Percentiles rank a stretch among this genome's conserved stretches.
These are phyloP conservation scores for Actenoides hombroni DNA, from an alignment of 2,113 vertebrate genomes.

Conservation along the genomic window DNA sequence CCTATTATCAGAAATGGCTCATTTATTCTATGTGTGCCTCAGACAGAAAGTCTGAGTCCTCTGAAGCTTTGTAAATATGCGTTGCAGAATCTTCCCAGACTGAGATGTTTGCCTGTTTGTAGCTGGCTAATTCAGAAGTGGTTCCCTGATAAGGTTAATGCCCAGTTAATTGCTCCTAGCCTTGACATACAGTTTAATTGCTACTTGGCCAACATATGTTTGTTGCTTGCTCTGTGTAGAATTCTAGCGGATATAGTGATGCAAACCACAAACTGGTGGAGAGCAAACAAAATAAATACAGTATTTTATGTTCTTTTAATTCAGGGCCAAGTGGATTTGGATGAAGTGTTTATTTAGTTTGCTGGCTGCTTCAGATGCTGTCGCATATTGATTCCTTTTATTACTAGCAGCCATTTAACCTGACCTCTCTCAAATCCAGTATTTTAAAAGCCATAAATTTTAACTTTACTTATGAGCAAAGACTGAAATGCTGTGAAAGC, in stretches of 20 bases:
- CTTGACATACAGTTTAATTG: slow-evolving; percentile 71
- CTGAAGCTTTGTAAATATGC: slow-evolving; percentile 60
- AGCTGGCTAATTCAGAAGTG: slow-evolving; percentile 60
- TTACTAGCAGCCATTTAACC: slow-evolving; percentile 79
- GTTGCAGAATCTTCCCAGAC: slow-evolving; percentile 39
- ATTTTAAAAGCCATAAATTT: slow-evolving; percentile 85
- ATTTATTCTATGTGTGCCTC: background rate
- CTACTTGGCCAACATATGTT: slow-evolving; percentile 68
- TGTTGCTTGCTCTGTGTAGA: slow-evolving; percentile 63
- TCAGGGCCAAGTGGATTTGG: slow-evolving; percentile 83
- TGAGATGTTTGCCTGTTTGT: slow-evolving; percentile 58
- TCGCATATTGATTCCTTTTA: slow-evolving; percentile 83
- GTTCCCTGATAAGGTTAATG: slow-evolving; percentile 73
- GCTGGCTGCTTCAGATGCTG: slow-evolving; percentile 77
- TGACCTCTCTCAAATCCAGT: slow-evolving; percentile 80
- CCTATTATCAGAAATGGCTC: slow-evolving; percentile 30
- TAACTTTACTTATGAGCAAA: slow-evolving; percentile 77
- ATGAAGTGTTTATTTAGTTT: slow-evolving; percentile 86
- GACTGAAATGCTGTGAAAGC: slow-evolving; percentile 77
- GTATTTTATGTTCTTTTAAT: slow-evolving; percentile 86
- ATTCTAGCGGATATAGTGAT: slow-evolving; percentile 52
- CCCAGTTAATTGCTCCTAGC: slow-evolving; percentile 74
- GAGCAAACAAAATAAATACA: slow-evolving; percentile 80
- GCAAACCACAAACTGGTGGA: slow-evolving; percentile 67
- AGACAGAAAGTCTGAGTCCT: slow-evolving; percentile 56